Evolutionary conservation across 2,797 vertebrate species (phyloP).

Genomic region (Phataginus tetradactyla): DNA sequence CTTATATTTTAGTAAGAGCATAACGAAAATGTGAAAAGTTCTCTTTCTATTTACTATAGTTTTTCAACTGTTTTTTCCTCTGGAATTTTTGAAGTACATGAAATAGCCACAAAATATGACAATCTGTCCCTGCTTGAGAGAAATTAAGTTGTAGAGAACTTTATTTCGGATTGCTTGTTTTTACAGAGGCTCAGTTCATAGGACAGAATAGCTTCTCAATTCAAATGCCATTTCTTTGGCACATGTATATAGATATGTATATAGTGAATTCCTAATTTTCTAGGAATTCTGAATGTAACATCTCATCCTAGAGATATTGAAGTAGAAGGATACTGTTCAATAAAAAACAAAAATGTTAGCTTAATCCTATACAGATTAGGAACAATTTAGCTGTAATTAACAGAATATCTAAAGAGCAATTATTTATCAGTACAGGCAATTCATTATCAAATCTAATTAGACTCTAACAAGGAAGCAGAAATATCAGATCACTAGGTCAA

Average conservation of each 20-base stretch:
- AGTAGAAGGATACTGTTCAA: background rate
- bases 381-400: background rate
- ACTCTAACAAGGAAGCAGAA: background rate
- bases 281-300: background rate
- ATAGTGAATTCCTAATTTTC: background rate
- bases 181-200: background rate
- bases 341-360: background rate
- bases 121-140: background rate
- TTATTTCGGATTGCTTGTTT: background rate
- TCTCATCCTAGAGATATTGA: background rate
- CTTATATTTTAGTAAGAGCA: background rate
- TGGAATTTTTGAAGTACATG: background rate
- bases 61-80: background rate
- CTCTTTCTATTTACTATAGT: background rate
- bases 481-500: background rate
- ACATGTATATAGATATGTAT: background rate
- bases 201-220: background rate
- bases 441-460: background rate
- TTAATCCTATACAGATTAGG: background rate
- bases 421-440: background rate
- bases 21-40: background rate
- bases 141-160: background rate
- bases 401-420: background rate
- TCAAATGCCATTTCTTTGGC: background rate
- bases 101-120: background rate